Evolutionary conservation across 1,140 invertebrate species (phyloP), one percentile per base, ranked within the genome.

Genomic region (Amphibalanus amphitrite): DNA sequence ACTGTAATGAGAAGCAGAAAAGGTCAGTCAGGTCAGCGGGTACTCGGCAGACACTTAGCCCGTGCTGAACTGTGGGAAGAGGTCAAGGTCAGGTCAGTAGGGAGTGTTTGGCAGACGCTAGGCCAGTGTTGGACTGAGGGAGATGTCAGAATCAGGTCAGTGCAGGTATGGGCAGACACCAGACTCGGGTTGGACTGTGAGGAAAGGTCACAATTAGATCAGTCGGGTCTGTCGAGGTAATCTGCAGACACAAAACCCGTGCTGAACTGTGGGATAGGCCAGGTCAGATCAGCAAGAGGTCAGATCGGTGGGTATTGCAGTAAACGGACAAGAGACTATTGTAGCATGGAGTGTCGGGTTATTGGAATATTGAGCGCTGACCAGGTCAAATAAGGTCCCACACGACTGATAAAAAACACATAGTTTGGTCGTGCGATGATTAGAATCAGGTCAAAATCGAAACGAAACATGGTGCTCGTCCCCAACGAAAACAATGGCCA

Each of bases 241-340:
- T 38, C 33, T 4, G 33, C 33, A 4, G 33, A 38, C 15, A 38
- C 33, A 4, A 38, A 15, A 15, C 4, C 33, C 4, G 4, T 38
- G n/a, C n/a, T 38, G 33, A 15, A 38, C 33, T 38, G 47, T 59
- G 13, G 47, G 47, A 3, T 20, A 59, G 47, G 47, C 23, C 47
- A 59, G 47, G 47, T 59, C 47, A 59, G 47, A 59, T 59, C 47
- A 59, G 47, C 15, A n/a, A n/a, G 4, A 38, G 33, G 33, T 38
- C 93, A 92, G n/a, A n/a, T n/a, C 23, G 98, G 80, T 76, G 88
- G 87, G 80, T 97, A 97, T 28, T 89, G n/a, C n/a, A n/a, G n/a
- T n/a, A 38, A 15, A 38, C 33, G n/a, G 33, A 38, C 8, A 97
- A 92, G 0, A 93, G 90, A 29, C 94, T 93, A 77, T 91, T 85